Percentiles rank a stretch among this genome's conserved stretches.
Evolutionary conservation across 2,888 invertebrate genomes (phyloP).

Genomic region (Cremastobaeus sp.): DNA sequence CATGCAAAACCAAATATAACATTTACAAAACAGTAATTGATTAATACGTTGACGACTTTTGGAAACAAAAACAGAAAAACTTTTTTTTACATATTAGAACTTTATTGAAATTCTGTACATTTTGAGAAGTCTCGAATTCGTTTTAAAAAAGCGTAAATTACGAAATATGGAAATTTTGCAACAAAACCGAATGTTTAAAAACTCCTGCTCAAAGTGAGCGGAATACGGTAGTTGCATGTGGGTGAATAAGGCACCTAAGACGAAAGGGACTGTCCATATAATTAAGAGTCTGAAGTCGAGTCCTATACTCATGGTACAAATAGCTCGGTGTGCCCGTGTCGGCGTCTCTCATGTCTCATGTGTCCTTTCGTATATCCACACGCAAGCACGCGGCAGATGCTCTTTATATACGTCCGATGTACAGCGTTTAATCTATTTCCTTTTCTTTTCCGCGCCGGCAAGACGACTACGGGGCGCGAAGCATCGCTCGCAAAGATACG

Average conservation of each 20-base stretch:
- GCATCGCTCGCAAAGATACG: conserved; percentile 36
- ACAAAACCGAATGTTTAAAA: too few relatives aligned
- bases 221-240: conserved; percentile 16
- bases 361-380: conserved; percentile 62
- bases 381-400: conserved; percentile 51
- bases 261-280: conserved; percentile 60
- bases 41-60: too few relatives aligned
- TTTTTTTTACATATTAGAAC: too few relatives aligned
- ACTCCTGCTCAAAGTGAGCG: too few relatives aligned
- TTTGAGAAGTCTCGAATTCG: too few relatives aligned
- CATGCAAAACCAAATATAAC: too few relatives aligned
- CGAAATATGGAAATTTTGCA: background rate
- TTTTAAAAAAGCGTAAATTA: background rate
- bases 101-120: too few relatives aligned
- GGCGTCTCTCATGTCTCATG: conserved; percentile 71
- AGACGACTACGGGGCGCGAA: conserved; percentile 11
- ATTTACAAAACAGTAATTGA: too few relatives aligned
- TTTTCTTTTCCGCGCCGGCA: conserved; percentile 61
- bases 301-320: conserved; percentile 69
- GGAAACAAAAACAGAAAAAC: too few relatives aligned
- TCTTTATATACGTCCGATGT: conserved; percentile 61
- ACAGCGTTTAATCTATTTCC: conserved; percentile 69
- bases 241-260: conserved; percentile 39
- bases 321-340: conserved; percentile 68
- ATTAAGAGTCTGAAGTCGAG: conserved; percentile 58